phyloP scores from a whole-genome alignment of 2,797 vertebrate species.

The Cossypha heuglini region DNA sequence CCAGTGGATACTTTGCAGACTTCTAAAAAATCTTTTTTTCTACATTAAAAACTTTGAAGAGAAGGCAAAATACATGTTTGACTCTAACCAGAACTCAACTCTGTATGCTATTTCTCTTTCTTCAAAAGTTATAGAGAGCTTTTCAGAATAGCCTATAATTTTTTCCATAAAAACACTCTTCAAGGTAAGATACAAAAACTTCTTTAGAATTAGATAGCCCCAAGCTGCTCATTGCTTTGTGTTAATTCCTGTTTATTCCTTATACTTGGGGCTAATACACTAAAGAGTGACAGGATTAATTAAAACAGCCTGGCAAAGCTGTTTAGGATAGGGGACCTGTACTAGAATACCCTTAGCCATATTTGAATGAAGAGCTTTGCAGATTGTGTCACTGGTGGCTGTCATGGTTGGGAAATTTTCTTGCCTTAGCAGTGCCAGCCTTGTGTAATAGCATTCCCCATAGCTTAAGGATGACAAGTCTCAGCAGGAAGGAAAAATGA shows the following conservation, averaged over 20 bases:
- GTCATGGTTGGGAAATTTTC: background rate
- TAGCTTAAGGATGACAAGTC: slow-evolving; percentile 8
- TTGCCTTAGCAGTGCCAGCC: background rate
- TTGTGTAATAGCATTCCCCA: slow-evolving; percentile 23
- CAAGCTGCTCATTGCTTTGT: background rate
- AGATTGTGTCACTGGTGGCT: background rate
- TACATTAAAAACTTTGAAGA: background rate
- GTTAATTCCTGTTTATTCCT: background rate
- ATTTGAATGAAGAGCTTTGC: background rate
- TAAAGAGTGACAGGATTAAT: background rate
- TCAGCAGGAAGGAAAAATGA: slow-evolving; percentile 22
- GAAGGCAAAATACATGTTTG: background rate
- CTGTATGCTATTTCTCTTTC: background rate
- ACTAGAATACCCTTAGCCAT: background rate
- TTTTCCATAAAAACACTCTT: background rate
- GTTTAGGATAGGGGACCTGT: background rate
- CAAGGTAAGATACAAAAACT: background rate
- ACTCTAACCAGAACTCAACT: background rate
- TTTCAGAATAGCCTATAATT: background rate
- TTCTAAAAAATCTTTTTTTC: background rate
- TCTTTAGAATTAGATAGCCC: background rate
- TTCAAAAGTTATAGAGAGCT: background rate
- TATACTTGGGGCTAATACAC: background rate
- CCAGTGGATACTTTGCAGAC: background rate
- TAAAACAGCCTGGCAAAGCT: background rate